A percentile compares a stretch with the other conserved stretches of the same genome.
Conservation (phyloP, 2,888 invertebrate genomes). For the Rhabditoides inermis region DNA sequence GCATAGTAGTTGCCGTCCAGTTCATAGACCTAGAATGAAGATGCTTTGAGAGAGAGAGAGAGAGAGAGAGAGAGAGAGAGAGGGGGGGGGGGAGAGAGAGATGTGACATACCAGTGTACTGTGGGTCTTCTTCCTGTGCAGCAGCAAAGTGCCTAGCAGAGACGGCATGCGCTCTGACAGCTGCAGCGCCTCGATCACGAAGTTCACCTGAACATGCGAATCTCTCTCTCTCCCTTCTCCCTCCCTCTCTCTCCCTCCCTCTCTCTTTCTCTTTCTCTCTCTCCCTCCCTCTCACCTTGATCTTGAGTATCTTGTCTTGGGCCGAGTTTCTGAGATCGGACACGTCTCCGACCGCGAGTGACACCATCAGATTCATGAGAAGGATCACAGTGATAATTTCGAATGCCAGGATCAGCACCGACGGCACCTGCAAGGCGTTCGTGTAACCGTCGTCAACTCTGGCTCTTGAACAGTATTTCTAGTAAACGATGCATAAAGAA, state of each 20-base stretch:
- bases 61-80: not conserved
- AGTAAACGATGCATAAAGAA: no score
- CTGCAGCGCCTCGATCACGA: conserved; percentile 46
- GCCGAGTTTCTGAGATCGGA: conserved; percentile 38
- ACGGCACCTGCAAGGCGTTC: no score
- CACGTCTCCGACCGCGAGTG: conserved; percentile 48
- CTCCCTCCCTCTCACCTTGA: conserved; percentile 24
- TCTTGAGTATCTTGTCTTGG: conserved; percentile 45
- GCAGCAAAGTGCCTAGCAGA: conserved; percentile 4
- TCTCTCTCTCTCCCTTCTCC: not conserved
- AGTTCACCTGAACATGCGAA: conserved; percentile 30
- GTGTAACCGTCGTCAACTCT: no score
- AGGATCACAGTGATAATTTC: conserved; percentile 50
- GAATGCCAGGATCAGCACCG: conserved; percentile 43
- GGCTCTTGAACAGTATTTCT: no score
- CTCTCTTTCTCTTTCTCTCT: not conserved
- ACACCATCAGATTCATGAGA: conserved; percentile 49
- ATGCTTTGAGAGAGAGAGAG: not conserved
- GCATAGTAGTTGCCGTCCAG: not conserved
- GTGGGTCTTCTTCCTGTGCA: conserved; percentile 20
- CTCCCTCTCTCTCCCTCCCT: not conserved
- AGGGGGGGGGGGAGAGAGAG: conserved; percentile 12
- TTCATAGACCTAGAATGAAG: not conserved
- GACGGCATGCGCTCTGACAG: conserved; percentile 33
- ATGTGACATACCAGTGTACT: conserved; percentile 35